phyloP scores from a whole-genome alignment of 2,888 invertebrate genomes.

The Alloscopus bannaensis region DNA sequence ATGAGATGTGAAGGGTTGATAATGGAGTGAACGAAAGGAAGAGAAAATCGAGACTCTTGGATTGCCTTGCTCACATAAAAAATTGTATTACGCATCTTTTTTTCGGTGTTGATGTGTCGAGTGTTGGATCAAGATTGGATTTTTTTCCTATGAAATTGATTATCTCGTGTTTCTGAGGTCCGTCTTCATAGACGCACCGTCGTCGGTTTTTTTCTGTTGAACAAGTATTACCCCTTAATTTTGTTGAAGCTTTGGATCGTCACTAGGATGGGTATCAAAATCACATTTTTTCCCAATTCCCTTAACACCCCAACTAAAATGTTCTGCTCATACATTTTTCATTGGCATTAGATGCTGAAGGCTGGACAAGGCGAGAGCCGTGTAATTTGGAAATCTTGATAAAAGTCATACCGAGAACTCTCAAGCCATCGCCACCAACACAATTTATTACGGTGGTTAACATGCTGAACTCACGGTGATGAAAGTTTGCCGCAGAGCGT shows the following conservation, averaged over 20 bases:
- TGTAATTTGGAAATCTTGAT: constrained; percentile 59
- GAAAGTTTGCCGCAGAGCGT: too few species aligned
- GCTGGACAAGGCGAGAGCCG: constrained; percentile 34
- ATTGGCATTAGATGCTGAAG: constrained; percentile 32
- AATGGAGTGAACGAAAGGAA: constrained; percentile 13
- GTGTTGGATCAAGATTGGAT: constrained; percentile 44
- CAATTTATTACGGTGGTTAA: constrained; percentile 42
- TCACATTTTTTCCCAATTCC: constrained; percentile 56
- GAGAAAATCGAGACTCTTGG: constrained; percentile 25
- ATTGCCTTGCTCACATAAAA: constrained; percentile 7
- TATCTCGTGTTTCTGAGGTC: constrained; percentile 22
- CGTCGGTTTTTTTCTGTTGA: too few species aligned
- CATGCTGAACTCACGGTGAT: constrained; percentile 34
- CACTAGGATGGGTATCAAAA: constrained; percentile 53
- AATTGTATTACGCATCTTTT: constrained; percentile 4
- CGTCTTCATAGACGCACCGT: too few species aligned
- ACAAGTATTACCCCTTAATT: too few species aligned
- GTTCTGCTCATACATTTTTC: constrained; percentile 53
- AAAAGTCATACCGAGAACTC: constrained; percentile 31
- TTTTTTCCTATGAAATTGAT: constrained; percentile 49
- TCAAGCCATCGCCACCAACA: constrained; percentile 18
- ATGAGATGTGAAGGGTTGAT: constrained; percentile 46
- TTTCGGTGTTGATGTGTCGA: constrained; percentile 18
- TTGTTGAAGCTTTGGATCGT: too few species aligned
- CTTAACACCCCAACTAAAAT: constrained; percentile 18